A percentile compares a stretch with the other conserved stretches of the same genome.
Evolutionary conservation across 2,797 vertebrate genomes (phyloP).

Genomic region (Anguilla obscura): DNA sequence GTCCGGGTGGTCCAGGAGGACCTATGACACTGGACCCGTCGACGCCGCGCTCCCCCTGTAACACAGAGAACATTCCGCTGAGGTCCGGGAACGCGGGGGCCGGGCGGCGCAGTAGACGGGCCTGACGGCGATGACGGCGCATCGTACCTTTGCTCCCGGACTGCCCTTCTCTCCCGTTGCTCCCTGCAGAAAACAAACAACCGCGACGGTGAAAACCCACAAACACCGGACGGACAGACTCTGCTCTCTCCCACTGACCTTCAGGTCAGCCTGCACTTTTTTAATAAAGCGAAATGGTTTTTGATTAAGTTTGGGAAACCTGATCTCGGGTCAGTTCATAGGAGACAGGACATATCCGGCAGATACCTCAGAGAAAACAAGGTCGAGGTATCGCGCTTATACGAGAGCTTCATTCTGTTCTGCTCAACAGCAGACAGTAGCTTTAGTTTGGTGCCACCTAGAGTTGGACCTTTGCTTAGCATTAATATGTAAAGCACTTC

Average conservation of each 20-base stretch:
- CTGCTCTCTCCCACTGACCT: background rate
- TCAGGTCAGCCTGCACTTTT: background rate
- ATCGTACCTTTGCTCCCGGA: constrained; percentile 80
- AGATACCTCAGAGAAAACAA: constrained; percentile 8
- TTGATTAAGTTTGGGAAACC: background rate
- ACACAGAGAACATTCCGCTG: constrained; percentile 41
- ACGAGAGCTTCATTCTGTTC: background rate
- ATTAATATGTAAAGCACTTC: background rate
- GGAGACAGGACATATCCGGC: background rate
- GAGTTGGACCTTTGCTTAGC: background rate
- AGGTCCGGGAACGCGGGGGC: background rate
- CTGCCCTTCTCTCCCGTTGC: constrained; percentile 81
- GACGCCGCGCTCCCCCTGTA: constrained; percentile 82
- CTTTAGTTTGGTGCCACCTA: constrained; percentile 22
- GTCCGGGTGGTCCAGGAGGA: constrained; percentile 84
- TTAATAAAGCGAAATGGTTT: background rate
- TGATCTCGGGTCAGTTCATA: background rate
- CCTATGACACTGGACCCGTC: constrained; percentile 77
- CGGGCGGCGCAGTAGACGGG: background rate
- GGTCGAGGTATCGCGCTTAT: background rate
- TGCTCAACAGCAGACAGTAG: background rate
- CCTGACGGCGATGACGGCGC: constrained; percentile 11
- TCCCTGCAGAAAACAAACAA: constrained; percentile 71
- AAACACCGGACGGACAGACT: background rate
- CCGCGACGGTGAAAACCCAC: background rate